Conservation (phyloP, 1,140 invertebrate genomes). For the Caerostris extrusa region DNA sequence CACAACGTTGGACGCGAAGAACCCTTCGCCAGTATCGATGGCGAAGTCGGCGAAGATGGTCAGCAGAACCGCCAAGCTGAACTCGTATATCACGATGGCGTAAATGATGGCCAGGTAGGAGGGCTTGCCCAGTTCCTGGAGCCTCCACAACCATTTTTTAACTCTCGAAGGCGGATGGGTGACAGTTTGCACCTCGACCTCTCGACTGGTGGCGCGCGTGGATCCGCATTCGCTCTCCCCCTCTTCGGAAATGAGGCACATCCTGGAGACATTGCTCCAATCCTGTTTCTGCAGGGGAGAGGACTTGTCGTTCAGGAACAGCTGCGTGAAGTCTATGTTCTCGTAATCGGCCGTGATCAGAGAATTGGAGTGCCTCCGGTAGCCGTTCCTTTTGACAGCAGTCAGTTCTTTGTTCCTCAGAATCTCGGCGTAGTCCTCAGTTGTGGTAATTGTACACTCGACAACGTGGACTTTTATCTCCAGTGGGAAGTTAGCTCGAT, state of each 20-base stretch:
- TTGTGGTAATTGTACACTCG: constrained; percentile 44
- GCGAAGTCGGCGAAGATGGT: constrained; percentile 32
- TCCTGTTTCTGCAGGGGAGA: constrained; percentile 10
- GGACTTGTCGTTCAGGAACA: not conserved
- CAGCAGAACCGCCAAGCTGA: not conserved
- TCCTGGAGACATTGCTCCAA: not conserved
- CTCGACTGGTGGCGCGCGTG: not conserved
- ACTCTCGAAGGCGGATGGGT: not conserved
- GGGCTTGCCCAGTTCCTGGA: not conserved
- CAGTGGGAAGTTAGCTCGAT: not conserved
- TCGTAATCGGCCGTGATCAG: constrained; percentile 31
- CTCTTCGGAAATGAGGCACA: constrained; percentile 53
- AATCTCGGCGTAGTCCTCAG: not conserved
- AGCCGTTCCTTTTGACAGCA: not conserved
- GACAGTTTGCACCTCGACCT: not conserved
- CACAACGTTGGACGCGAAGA: not conserved
- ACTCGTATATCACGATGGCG: constrained; percentile 23
- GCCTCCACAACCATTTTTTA: too few species aligned
- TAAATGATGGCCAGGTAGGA: constrained; percentile 4
- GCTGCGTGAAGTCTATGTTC: constrained; percentile 43
- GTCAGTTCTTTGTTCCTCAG: not conserved
- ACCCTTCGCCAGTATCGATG: not conserved
- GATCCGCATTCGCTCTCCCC: not conserved
- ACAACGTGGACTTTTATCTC: constrained; percentile 66
- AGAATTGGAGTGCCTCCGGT: constrained; percentile 49